phyloP scores from a whole-genome alignment of 2,797 vertebrate species.

The Ctenopoma kingsleyae region DNA sequence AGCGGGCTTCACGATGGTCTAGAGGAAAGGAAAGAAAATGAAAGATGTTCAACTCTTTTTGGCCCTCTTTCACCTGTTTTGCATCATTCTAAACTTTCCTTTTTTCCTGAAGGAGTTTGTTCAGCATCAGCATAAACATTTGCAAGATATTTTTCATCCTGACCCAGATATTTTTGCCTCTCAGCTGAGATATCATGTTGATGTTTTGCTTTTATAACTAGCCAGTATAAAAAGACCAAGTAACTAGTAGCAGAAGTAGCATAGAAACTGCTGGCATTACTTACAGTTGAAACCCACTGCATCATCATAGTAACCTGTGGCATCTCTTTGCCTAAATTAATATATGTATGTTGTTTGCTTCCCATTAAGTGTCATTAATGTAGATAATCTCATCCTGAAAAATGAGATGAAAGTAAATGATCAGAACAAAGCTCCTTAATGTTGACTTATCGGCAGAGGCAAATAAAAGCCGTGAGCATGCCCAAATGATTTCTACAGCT shows the following conservation, averaged over 20 bases:
- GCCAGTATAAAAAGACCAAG: neutral
- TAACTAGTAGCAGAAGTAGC: constrained; percentile 21
- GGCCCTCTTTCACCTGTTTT: constrained; percentile 38
- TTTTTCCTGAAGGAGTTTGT: constrained; percentile 17
- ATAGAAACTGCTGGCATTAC: constrained; percentile 2
- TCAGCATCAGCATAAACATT: constrained; percentile 25
- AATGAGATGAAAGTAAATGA: constrained; percentile 56
- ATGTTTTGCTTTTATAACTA: constrained; percentile 18
- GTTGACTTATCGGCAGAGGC: constrained; percentile 56
- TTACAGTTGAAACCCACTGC: neutral
- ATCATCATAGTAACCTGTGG: neutral
- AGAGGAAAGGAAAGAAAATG: constrained; percentile 34
- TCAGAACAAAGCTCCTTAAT: constrained; percentile 55
- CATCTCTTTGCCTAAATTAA: constrained; percentile 24
- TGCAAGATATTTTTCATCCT: constrained; percentile 2
- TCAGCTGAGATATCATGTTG: constrained; percentile 47
- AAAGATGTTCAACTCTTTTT: constrained; percentile 43
- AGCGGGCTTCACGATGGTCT: constrained; percentile 39
- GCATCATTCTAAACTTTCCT: constrained; percentile 26
- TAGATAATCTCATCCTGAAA: constrained; percentile 54
- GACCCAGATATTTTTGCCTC: constrained; percentile 22
- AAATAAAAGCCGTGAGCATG: constrained; percentile 57
- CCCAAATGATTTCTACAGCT: constrained; percentile 77
- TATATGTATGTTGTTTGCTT: constrained; percentile 39
- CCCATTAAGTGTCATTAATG: constrained; percentile 51